Conservation (phyloP, 1,140 invertebrate species). For the Megathymus violae region DNA sequence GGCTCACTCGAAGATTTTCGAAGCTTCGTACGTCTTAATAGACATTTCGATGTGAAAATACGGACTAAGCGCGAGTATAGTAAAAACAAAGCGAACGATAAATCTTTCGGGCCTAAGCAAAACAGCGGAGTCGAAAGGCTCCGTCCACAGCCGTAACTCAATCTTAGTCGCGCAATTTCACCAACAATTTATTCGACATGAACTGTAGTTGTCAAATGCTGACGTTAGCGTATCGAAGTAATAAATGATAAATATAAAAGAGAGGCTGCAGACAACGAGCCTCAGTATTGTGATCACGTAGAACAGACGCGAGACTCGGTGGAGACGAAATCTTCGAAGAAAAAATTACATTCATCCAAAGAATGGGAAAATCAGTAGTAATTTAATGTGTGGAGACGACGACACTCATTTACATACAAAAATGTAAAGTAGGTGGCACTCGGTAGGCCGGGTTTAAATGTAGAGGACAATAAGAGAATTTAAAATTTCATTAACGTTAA, state of each 20-base stretch:
- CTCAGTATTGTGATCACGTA: slow-evolving; percentile 79
- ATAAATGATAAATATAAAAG: slow-evolving; percentile 79
- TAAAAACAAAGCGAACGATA: slow-evolving; percentile 65
- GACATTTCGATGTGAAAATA: slow-evolving; percentile 28
- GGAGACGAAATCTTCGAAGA: slow-evolving; percentile 76
- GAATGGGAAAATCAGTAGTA: slow-evolving; percentile 74
- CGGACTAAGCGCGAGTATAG: slow-evolving; percentile 44
- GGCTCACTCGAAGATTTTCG: slow-evolving; percentile 13
- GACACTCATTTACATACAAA: slow-evolving; percentile 60
- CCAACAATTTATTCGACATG: slow-evolving; percentile 76
- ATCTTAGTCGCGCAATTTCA: slow-evolving; percentile 74
- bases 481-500: too few species aligned
- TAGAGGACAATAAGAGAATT: too few species aligned
- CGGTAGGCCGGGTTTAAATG: too few species aligned
- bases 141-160: slow-evolving; percentile 73
- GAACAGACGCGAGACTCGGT: slow-evolving; percentile 58
- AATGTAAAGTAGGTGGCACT: slow-evolving; percentile 21
- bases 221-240: slow-evolving; percentile 75
- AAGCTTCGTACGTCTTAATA: slow-evolving; percentile 25
- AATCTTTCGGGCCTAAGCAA: slow-evolving; percentile 65
- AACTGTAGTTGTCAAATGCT: slow-evolving; percentile 81
- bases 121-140: slow-evolving; percentile 61
- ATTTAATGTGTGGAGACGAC: slow-evolving; percentile 71
- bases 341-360: slow-evolving; percentile 81
- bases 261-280: slow-evolving; percentile 67